Base-by-base conservation (phyloP, 2,888 invertebrate genomes). In the Agriopis aurantiaria region DNA sequence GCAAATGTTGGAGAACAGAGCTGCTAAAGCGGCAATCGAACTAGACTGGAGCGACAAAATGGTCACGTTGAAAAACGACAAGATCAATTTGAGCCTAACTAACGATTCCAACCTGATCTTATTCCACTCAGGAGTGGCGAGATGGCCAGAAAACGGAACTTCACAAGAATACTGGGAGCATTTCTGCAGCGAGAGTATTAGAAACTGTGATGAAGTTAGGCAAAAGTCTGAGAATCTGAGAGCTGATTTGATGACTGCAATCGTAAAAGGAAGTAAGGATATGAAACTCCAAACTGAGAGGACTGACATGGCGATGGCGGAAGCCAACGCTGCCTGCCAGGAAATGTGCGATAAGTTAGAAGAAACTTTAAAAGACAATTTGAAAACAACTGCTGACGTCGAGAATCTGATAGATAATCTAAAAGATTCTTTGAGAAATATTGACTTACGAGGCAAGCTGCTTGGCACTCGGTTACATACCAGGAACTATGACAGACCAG, bases 11-110 rank as follows among this genome's bases (percentile, higher is more conserved):
- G 96, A 96, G 79, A 96, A 98, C 82, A 97, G 96, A 82, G 96
- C 97, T 6, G 96, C 97, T 0, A 98, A 98, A 85, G 94, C 96
- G 53, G 95, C 96, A 33, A 91, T 98, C 69, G 98, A 99, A 89
- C 96, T 95, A 77, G 98, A 98, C 85, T 98, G 98, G 98, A 97
- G 98, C 77, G 98, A 98, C 85, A 99, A 99, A 90, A 96, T 95
- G 82, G 95, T 96, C 56, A 94, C 97, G 0, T 95, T 97, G 78
- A 96, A 96, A 75, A 93, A 97, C 12, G 98, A 98, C 77, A 94
- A 96, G 0, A 85, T 91, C 2, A 97, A 97, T 84, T 92, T 96
- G 8, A 95, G 95, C 0, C 90, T 98, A 49, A 96, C 95, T 43
- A 97, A 96, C 52, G 89, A 95, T 65, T 97, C 97, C 0, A 95